Evolutionary conservation across 2,113 vertebrate genomes (phyloP).

Genomic region (Bufo gargarizans): DNA sequence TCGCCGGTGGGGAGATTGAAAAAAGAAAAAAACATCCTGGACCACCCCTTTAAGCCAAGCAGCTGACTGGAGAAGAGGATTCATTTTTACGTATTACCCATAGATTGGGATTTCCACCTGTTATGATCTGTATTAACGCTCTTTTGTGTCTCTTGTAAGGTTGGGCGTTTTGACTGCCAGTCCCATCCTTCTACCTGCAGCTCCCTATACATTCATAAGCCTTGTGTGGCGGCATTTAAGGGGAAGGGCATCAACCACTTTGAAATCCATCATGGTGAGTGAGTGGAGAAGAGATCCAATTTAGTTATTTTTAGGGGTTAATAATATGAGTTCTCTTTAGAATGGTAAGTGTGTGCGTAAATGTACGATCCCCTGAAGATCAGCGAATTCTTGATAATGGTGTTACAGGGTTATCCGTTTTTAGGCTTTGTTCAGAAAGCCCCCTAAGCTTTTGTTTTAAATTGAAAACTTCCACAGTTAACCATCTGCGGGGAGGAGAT

Average conservation of each 20-base stretch:
- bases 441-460: too few species aligned
- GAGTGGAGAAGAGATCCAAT: background rate
- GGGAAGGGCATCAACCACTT: conserved; percentile 90
- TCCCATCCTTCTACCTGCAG: conserved; percentile 79
- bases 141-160: conserved; percentile 69
- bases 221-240: conserved; percentile 91
- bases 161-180: conserved; percentile 89
- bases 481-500: too few species aligned
- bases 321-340: too few species aligned
- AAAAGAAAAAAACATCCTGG: too few species aligned
- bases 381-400: too few species aligned
- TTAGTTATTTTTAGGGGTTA: background rate
- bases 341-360: background rate
- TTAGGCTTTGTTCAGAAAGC: too few species aligned
- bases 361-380: background rate
- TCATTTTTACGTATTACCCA: too few species aligned
- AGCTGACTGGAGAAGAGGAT: too few species aligned
- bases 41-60: too few species aligned
- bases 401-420: too few species aligned
- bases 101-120: background rate
- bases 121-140: background rate
- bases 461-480: too few species aligned
- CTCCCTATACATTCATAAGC: conserved; percentile 87
- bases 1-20: too few species aligned
- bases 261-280: conserved; percentile 93